phyloP scores from a whole-genome alignment of 2,113 vertebrate species.

The Arothron firmamentum region DNA sequence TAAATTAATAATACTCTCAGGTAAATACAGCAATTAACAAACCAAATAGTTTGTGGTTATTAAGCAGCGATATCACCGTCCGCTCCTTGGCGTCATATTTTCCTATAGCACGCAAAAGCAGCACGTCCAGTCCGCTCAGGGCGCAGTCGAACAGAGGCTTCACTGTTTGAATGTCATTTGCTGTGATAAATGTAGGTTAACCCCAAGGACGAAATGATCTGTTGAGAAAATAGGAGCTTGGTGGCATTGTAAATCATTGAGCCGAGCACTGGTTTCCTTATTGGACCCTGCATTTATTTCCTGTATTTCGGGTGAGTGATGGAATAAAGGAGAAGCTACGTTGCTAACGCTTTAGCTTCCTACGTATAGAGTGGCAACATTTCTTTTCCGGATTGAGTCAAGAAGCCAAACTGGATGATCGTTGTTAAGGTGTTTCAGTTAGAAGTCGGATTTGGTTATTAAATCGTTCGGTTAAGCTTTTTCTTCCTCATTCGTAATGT shows the following conservation, averaged over 20 bases:
- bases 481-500: too few species aligned
- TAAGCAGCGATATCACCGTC: too few species aligned
- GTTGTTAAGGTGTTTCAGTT: too few species aligned
- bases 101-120: conserved; percentile 3
- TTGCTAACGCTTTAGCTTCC: conserved; percentile 25
- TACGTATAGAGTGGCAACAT: neutral
- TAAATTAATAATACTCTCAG: neutral
- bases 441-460: too few species aligned
- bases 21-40: too few species aligned
- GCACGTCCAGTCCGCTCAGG: neutral
- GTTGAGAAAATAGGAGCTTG: neutral
- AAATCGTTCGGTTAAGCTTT: too few species aligned
- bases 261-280: neutral
- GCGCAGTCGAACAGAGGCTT: too few species aligned
- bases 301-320: conserved; percentile 31
- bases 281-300: neutral
- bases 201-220: neutral
- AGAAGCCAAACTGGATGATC: too few species aligned
- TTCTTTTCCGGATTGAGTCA: neutral
- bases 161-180: neutral
- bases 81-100: fast-evolving
- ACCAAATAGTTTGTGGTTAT: too few species aligned
- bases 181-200: too few species aligned
- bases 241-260: neutral
- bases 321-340: conserved; percentile 1